Conservation (phyloP, 2,888 invertebrate species). For the Cremastobaeus sp. region DNA sequence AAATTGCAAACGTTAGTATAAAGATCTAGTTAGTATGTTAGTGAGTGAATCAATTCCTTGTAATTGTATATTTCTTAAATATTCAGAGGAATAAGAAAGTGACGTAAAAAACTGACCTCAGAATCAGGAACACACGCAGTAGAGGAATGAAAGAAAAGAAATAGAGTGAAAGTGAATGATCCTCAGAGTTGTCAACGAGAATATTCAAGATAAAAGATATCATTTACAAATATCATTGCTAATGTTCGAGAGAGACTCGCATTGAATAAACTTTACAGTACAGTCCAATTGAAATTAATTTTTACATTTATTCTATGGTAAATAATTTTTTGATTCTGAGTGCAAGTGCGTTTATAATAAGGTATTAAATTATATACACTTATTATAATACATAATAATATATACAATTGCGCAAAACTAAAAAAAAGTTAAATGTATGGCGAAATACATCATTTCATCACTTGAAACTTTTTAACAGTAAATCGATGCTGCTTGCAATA, state of each 20-base stretch:
- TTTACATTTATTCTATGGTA: not conserved
- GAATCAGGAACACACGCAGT: constrained; percentile 67
- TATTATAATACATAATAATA: no score
- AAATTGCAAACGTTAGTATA: constrained; percentile 32
- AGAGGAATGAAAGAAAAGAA: constrained; percentile 58
- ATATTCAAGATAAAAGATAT: constrained; percentile 16
- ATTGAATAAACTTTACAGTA: not conserved
- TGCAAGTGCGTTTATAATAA: constrained; percentile 7
- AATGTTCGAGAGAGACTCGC: no score
- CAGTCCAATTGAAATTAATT: no score
- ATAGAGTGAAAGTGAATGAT: constrained; percentile 64
- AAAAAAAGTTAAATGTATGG: no score
- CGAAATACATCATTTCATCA: no score
- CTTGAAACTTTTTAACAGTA: no score
- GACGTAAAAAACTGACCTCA: constrained; percentile 78
- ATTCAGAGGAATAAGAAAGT: constrained; percentile 77
- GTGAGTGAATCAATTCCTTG: no score
- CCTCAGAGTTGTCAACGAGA: constrained; percentile 41
- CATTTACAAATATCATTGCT: no score
- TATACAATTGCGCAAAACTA: constrained; percentile 27
- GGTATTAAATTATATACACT: no score
- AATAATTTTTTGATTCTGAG: constrained; percentile 31
- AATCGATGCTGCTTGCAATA: no score
- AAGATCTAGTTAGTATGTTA: constrained; percentile 32
- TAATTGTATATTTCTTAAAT: constrained; percentile 43